A percentile compares a stretch with the other conserved stretches of the same genome.
Conservation (phyloP, 2,888 invertebrate genomes). For the Noctuana brunneofusca region DNA sequence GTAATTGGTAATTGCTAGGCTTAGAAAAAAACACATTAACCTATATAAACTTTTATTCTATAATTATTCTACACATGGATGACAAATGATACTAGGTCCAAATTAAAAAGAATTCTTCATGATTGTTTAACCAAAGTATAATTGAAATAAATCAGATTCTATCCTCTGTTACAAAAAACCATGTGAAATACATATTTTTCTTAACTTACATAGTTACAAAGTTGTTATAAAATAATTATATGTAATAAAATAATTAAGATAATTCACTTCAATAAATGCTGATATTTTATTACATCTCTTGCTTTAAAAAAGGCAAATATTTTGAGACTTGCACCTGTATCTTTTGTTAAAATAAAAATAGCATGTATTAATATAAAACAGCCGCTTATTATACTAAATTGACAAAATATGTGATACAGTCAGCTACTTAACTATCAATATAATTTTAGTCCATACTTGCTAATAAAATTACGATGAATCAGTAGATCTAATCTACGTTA, state of each 20-base stretch:
- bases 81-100: conserved; percentile 55
- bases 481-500: conserved; percentile 75
- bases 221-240: conserved; percentile 39
- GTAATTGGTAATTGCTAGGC: too few relatives aligned
- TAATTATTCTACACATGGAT: conserved; percentile 64
- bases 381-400: conserved; percentile 50
- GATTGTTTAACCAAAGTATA: conserved; percentile 58
- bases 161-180: conserved; percentile 57
- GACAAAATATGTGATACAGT: conserved; percentile 49
- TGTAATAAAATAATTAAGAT: conserved; percentile 43
- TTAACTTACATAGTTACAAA: conserved; percentile 43
- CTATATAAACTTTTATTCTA: conserved; percentile 75
- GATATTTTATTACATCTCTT: conserved; percentile 41
- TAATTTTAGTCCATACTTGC: conserved; percentile 58
- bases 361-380: conserved; percentile 46
- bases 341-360: conserved; percentile 48
- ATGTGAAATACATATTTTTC: conserved; percentile 47
- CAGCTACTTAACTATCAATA: conserved; percentile 60
- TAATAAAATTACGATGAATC: conserved; percentile 55
- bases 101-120: conserved; percentile 58
- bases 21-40: conserved; percentile 51
- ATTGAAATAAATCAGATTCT: conserved; percentile 65
- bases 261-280: conserved; percentile 51
- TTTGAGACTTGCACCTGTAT: conserved; percentile 74
- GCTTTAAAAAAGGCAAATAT: conserved; percentile 46